Evolutionary conservation across 2,113 vertebrate species (phyloP).

Genomic region (Colistium nudipinnis): DNA sequence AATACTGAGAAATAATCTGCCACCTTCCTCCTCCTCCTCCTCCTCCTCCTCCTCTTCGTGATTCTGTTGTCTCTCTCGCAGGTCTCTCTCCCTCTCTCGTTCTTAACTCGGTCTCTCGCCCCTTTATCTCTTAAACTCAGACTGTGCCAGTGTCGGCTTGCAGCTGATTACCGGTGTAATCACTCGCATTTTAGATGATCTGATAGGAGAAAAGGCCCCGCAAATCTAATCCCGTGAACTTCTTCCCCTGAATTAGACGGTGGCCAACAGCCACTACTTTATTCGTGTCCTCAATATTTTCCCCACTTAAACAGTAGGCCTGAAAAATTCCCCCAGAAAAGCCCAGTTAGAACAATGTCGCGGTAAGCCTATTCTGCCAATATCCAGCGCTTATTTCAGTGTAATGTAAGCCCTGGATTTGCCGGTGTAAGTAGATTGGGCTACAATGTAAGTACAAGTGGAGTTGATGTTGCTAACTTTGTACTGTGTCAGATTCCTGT

Average conservation of each 20-base stretch:
- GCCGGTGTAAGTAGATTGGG: constrained; percentile 77
- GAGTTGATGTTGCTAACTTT: constrained; percentile 76
- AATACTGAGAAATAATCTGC: constrained; percentile 78
- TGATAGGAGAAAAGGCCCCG: constrained; percentile 77
- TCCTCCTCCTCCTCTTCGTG: constrained; percentile 53
- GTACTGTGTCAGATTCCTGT: constrained; percentile 49
- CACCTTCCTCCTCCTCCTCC: constrained; percentile 69
- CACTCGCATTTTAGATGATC: constrained; percentile 81
- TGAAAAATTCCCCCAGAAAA: constrained; percentile 72
- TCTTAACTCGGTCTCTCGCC: constrained; percentile 63
- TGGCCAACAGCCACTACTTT: constrained; percentile 68
- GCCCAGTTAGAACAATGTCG: constrained; percentile 73
- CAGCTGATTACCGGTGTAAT: constrained; percentile 80
- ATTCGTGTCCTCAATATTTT: constrained; percentile 72
- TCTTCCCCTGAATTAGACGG: constrained; percentile 50
- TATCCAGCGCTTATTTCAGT: constrained; percentile 72
- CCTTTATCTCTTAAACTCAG: constrained; percentile 80
- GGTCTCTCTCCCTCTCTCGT: constrained; percentile 52
- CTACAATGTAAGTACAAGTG: constrained; percentile 75
- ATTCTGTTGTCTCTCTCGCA: constrained; percentile 67
- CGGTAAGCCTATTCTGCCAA: constrained; percentile 72
- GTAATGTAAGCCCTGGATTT: constrained; percentile 80
- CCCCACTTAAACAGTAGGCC: constrained; percentile 62
- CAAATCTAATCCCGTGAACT: constrained; percentile 71
- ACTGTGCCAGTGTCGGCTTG: constrained; percentile 74